These are phyloP conservation scores for Megalurothrips usitatus DNA, from an alignment of 2,888 invertebrate genomes.

Conservation along the genomic window DNA sequence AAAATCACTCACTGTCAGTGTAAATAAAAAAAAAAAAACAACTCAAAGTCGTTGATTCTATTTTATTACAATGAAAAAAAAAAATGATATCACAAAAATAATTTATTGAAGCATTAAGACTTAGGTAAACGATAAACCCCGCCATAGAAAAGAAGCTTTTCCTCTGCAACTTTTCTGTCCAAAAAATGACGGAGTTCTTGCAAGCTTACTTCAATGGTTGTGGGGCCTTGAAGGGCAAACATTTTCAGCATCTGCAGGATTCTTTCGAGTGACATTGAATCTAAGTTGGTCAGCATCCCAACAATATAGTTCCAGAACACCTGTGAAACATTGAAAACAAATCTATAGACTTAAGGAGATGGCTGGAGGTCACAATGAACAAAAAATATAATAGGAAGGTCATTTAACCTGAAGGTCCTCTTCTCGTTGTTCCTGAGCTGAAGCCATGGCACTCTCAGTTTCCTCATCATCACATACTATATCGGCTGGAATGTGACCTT, in stretches of 20 bases:
- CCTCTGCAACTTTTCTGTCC: constrained; percentile 88
- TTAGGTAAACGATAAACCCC: constrained; percentile 86
- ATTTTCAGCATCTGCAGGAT: constrained; percentile 95
- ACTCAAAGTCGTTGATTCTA: background rate
- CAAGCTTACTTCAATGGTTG: constrained; percentile 79
- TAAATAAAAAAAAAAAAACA: background rate
- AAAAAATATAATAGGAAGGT: background rate
- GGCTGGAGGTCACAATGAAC: background rate
- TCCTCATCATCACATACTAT: constrained; percentile 82
- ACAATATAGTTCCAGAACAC: constrained; percentile 96
- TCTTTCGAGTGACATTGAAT: constrained; percentile 82
- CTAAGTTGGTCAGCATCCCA: constrained; percentile 93
- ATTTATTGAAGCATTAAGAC: constrained; percentile 44
- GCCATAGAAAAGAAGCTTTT: constrained; percentile 76
- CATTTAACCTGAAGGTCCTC: constrained; percentile 73
- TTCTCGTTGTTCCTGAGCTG: constrained; percentile 88
- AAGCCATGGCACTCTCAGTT: constrained; percentile 89
- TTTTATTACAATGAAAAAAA: background rate
- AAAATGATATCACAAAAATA: background rate
- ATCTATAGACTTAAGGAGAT: background rate
- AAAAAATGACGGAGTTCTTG: constrained; percentile 84
- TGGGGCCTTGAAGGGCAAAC: constrained; percentile 90
- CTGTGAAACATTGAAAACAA: constrained; percentile 45
- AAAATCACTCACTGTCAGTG: background rate
- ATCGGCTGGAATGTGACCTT: constrained; percentile 55